phyloP scores from a whole-genome alignment of 2,888 invertebrate species.

The Andrena hattorfiana region DNA sequence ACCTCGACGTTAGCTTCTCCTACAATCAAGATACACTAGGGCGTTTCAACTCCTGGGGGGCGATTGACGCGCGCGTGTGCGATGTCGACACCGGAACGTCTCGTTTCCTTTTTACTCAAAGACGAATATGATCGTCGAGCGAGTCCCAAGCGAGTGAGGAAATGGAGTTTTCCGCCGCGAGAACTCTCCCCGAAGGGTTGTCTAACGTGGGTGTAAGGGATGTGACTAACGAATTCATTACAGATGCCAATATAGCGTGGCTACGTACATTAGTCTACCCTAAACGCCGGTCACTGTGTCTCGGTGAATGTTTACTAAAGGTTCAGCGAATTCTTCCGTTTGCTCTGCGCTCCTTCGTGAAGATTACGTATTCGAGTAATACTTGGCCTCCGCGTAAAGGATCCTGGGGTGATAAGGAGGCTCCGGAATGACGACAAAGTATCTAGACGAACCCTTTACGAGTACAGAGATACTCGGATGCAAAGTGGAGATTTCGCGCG shows the following conservation, averaged over 20 bases:
- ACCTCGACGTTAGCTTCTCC: not conserved
- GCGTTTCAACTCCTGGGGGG: constrained; percentile 10
- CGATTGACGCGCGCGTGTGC: too few relatives aligned
- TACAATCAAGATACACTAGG: constrained; percentile 32
- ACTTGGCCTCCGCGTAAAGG: constrained; percentile 45
- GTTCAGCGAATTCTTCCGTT: not conserved
- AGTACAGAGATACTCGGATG: constrained; percentile 9
- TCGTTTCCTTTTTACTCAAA: too few relatives aligned
- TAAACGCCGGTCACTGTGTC: constrained; percentile 35
- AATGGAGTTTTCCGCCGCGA: not conserved
- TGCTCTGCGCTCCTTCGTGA: not conserved
- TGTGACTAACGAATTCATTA: constrained; percentile 21
- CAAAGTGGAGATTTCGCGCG: constrained; percentile 4
- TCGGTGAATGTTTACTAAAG: constrained; percentile 7
- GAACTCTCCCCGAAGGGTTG: constrained; percentile 18
- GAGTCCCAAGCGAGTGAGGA: not conserved
- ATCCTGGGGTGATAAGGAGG: constrained; percentile 29
- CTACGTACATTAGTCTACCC: constrained; percentile 47
- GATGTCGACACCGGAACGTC: too few relatives aligned
- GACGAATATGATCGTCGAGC: not conserved
- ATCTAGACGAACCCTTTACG: constrained; percentile 6
- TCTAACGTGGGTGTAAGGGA: not conserved
- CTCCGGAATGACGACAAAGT: constrained; percentile 35
- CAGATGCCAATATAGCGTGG: constrained; percentile 33
- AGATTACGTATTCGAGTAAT: constrained; percentile 54